A percentile compares a stretch with the other conserved stretches of the same genome.
Evolutionary conservation across 35 echinoderm and acorn worm genomes (phyloP).

Genomic region (Lytechinus variegatus): DNA sequence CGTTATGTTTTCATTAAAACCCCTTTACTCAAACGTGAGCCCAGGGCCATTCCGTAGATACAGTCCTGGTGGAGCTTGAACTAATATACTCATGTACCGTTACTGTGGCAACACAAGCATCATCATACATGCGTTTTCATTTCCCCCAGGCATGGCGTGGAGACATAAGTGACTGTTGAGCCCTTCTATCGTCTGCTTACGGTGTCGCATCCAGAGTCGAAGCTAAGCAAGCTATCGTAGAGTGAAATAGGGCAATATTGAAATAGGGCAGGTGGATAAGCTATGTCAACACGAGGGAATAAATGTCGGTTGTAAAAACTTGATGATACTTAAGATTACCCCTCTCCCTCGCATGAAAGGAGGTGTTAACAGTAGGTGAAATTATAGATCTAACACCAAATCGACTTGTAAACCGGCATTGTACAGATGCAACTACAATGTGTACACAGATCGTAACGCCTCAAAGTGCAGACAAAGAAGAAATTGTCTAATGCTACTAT

Average conservation of each 20-base stretch:
- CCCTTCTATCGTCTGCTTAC: background rate
- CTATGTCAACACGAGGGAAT: background rate
- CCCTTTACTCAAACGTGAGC: background rate
- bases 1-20: background rate
- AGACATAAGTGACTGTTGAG: slow-evolving; percentile 15
- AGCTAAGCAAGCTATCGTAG: background rate
- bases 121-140: slow-evolving; percentile 18
- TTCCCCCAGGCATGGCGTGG: background rate
- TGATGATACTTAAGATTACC: too few species aligned
- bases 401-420: too few species aligned
- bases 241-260: background rate
- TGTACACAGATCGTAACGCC: too few species aligned
- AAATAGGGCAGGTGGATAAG: background rate
- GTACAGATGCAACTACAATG: too few species aligned
- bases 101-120: background rate
- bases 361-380: too few species aligned
- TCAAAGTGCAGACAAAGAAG: too few species aligned
- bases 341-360: too few species aligned
- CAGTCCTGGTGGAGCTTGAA: background rate
- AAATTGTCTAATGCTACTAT: too few species aligned
- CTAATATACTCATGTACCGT: slow-evolving; percentile 4
- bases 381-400: too few species aligned
- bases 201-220: background rate
- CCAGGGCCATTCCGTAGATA: background rate
- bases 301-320: background rate